Evolutionary conservation across 2,888 invertebrate species (phyloP).

Genomic region (Morpho deidamia): DNA sequence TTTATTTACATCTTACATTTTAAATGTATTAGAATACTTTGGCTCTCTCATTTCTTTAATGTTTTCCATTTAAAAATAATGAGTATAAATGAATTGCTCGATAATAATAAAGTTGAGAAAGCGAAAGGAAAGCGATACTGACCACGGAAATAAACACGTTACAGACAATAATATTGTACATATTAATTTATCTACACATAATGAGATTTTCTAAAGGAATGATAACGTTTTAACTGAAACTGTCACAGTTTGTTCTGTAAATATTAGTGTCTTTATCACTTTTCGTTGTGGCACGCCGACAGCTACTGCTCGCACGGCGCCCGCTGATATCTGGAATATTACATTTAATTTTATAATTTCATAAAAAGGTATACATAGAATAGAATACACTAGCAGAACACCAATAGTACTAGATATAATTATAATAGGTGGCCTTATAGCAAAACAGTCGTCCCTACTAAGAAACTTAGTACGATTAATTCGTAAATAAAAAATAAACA

Average conservation of each 20-base stretch:
- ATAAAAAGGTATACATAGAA: no score
- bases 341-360: background rate
- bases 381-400: no score
- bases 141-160: constrained; percentile 33
- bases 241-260: constrained; percentile 38
- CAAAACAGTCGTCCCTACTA: no score
- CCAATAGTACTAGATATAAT: no score
- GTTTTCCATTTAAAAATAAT: constrained; percentile 39
- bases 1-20: constrained; percentile 50
- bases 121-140: constrained; percentile 46
- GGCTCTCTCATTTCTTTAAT: constrained; percentile 53
- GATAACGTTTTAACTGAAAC: constrained; percentile 45
- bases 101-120: constrained; percentile 33
- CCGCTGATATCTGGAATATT: constrained; percentile 64
- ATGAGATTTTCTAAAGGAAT: constrained; percentile 50
- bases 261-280: constrained; percentile 61
- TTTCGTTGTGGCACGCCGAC: constrained; percentile 68
- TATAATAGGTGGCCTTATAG: no score
- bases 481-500: no score
- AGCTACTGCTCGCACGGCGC: constrained; percentile 68
- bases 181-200: constrained; percentile 52
- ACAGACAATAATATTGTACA: constrained; percentile 49
- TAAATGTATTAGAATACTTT: constrained; percentile 55
- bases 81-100: constrained; percentile 54
- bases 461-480: no score